Conservation (phyloP, 2,888 invertebrate genomes). For the Sussaba pulchella region DNA sequence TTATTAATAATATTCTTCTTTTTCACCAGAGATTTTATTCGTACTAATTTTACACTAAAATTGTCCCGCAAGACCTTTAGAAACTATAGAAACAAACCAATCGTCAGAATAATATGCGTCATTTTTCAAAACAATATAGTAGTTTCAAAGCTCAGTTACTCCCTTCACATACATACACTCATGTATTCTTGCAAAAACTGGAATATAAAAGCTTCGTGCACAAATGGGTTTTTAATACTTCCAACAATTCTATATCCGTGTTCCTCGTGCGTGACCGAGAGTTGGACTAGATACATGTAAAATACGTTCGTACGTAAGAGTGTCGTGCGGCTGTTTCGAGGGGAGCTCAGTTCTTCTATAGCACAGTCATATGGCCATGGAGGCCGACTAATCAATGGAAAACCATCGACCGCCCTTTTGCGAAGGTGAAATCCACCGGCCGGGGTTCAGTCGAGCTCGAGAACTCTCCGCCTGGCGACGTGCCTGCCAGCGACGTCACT, state of each 20-base stretch:
- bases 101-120: no score
- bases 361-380: constrained; percentile 74
- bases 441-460: constrained; percentile 73
- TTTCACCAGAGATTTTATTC: no score
- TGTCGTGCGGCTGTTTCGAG: constrained; percentile 22
- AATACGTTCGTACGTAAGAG: constrained; percentile 46
- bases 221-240: constrained; percentile 29
- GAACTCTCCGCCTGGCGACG: constrained; percentile 69
- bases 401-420: constrained; percentile 75
- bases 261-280: constrained; percentile 45
- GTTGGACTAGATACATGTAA: constrained; percentile 36
- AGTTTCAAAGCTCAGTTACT: no score
- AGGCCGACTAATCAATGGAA: constrained; percentile 76
- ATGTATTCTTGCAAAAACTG: no score
- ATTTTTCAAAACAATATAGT: no score
- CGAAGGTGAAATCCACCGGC: constrained; percentile 75
- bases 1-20: no score
- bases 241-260: not conserved
- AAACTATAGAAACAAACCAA: no score
- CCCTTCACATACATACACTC: no score
- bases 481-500: constrained; percentile 66
- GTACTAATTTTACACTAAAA: no score
- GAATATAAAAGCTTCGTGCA: not conserved
- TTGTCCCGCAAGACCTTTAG: no score
- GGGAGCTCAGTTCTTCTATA: constrained; percentile 50